Percentiles rank a stretch among this genome's conserved stretches.
These are phyloP conservation scores for Spilosoma lubricipeda DNA, from an alignment of 2,888 invertebrate species.

Conservation along the genomic window DNA sequence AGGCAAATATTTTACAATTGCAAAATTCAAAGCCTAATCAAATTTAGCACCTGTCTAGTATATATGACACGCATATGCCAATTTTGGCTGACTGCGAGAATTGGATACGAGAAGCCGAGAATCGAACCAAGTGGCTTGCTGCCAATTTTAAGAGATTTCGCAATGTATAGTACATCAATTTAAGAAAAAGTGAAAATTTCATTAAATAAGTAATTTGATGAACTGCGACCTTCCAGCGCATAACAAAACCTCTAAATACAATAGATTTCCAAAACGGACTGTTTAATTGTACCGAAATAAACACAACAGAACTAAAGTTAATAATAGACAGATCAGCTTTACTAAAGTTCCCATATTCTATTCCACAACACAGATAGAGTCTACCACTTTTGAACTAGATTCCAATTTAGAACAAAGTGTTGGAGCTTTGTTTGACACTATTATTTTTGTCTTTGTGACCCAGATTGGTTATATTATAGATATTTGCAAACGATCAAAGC, in stretches of 20 bases:
- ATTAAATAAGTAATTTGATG: background rate
- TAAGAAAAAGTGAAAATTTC: background rate
- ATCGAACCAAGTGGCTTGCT: too few relatives aligned
- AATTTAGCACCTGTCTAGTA: background rate
- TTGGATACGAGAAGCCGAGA: too few relatives aligned
- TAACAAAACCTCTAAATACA: slow-evolving; percentile 8
- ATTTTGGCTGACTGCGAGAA: too few relatives aligned
- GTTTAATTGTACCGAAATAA: slow-evolving; percentile 36
- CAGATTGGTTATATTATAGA: slow-evolving; percentile 8
- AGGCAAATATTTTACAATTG: background rate
- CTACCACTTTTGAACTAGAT: slow-evolving; percentile 24
- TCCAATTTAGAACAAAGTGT: slow-evolving; percentile 21
- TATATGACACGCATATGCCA: background rate
- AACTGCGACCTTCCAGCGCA: too few relatives aligned
- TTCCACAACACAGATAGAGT: slow-evolving; percentile 31
- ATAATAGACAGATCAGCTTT: slow-evolving; percentile 48
- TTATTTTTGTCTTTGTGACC: slow-evolving; percentile 24
- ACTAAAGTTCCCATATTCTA: slow-evolving; percentile 39
- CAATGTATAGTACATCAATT: background rate
- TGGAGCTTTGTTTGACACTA: slow-evolving; percentile 14
- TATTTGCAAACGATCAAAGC: slow-evolving; percentile 9
- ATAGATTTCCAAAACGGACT: slow-evolving; percentile 24
- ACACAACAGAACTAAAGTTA: slow-evolving; percentile 36
- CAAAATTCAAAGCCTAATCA: background rate
- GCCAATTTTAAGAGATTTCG: background rate